Base-by-base conservation (phyloP, 2,797 vertebrate species). In the Chiroxiphia lanceolata region DNA sequence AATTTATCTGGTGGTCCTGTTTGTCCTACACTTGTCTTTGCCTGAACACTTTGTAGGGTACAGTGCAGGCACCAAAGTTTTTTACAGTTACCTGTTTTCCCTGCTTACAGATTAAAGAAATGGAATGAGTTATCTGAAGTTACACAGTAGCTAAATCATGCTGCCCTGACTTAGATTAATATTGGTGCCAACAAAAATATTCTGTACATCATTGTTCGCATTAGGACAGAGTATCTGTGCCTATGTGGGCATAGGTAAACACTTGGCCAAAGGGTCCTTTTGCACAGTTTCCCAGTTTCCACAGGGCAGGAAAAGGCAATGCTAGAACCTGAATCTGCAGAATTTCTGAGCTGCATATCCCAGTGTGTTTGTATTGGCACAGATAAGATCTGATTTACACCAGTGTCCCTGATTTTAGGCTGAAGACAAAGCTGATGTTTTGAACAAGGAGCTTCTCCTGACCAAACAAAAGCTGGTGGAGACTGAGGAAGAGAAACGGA, bases 371-470 rank as follows among this genome's bases (percentile, higher is more conserved):
- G 48, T 36, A 8, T 11, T 40, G 60, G 63, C 71, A 42, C 56
- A 56, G 60, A 1, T 15, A 45, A 38, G 10, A 6, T 13, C 61
- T 48, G 25, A n/a, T 64, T 82, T 38, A 74, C 59, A 57, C 50
- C 15, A 23, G 4, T 3, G 0, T 54, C 75, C 81, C 68, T 91
- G 56, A 34, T 84, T 85, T 42, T 96, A 99, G 99, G 99, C 98
- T 12, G 99, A 99, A 97, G 99, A 99, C 98, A 99, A 99, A 97
- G 99, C 99, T 0, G 99, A 99, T 63, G 98, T 99, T 79, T 80
- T 99, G 97, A 99, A 99, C 97, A 99, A 99, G 96, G 99, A 99
- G 94, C 98, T 99, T 83, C 98, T 99, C 80, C 97, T 99, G 97
- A 99, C 99, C 76, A 99, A 99, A 80, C 99, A 99, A 95, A 98